Conservation (phyloP, 2,113 vertebrate species). For the Hydropotes inermis region DNA sequence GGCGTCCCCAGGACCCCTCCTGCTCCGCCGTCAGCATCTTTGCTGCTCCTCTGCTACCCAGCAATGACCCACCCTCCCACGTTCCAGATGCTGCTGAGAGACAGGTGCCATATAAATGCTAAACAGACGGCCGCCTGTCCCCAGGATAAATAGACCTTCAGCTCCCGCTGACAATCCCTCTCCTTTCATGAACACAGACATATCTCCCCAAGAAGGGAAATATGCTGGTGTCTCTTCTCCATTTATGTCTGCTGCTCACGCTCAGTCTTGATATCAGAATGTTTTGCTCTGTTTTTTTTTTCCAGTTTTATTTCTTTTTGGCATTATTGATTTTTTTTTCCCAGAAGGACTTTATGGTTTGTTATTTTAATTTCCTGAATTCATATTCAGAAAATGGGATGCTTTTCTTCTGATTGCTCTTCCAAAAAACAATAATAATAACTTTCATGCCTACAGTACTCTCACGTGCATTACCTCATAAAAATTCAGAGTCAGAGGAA, state of each 20-base stretch:
- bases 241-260: background rate
- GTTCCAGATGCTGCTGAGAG: background rate
- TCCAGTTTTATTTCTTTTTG: background rate
- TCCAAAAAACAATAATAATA: background rate
- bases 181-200: slow-evolving; percentile 26
- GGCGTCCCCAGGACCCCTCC: background rate
- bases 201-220: slow-evolving; percentile 22
- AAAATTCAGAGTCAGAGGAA: background rate
- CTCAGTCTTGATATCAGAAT: background rate
- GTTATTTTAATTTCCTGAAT: slow-evolving; percentile 52
- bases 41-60: no score
- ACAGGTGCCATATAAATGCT: slow-evolving; percentile 58
- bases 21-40: background rate
- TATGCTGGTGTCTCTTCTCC: background rate
- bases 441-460: background rate
- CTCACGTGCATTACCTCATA: background rate
- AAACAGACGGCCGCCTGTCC: slow-evolving; percentile 37
- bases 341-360: slow-evolving; percentile 6
- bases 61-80: rapidly evolving
- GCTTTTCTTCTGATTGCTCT: slow-evolving; percentile 21
- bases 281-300: background rate
- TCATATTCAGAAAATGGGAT: slow-evolving; percentile 15
- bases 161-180: background rate
- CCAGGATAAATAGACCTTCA: slow-evolving; percentile 34
- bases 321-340: slow-evolving; percentile 15